Evolutionary conservation across 2,888 invertebrate genomes (phyloP), one percentile per base, ranked within the genome.

Genomic region (Ramazzottius varieornatus): DNA sequence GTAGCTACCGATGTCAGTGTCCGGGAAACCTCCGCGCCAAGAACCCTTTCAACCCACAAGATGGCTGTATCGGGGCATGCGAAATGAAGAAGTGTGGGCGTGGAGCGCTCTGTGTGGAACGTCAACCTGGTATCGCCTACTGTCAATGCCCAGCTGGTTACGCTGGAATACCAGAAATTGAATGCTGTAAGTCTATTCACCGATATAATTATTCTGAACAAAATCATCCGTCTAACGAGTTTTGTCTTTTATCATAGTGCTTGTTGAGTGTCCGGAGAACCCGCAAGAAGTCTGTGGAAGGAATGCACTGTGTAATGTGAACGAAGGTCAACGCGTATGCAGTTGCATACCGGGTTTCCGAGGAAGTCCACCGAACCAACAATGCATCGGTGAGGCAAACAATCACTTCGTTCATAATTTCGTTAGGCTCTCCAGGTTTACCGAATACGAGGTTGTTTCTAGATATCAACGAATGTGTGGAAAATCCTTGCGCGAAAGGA

Each of bases 31-130:
- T 54, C 16, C 54, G 54, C 29, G 54, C 54, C 29, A 16, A 24
- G n/a, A 54, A 54, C 29, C 54, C 54, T 8, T 54, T 54, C 54
- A 29, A 54, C 54, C 54, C 16, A 4, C 20, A 54, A 16, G 20
- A 16, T 4, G 54, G 16, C 29, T 90, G 90, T 73, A 78, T 82
- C 69, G 81, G 86, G 1, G 87, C 87, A 54, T 91, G 91, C 73
- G 84, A 85, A 69, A 81, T 81, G 54, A 76, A 85, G 0, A 79
- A 80, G 64, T 91, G 91, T 74, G 91, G 90, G 1, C 86, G 88
- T 0, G 84, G 86, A 69, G 88, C 91, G 4, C 80, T 90, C 29
- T 91, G 91, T 73, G 82, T 88, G 8, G 86, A 54, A 29, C 20
- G 29, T 4, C n/a, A 29, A 8, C 54, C 54, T 4, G 54, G 54